These are phyloP conservation scores for Musca domestica DNA, from an alignment of 1,140 invertebrate genomes.

Conservation along the genomic window DNA sequence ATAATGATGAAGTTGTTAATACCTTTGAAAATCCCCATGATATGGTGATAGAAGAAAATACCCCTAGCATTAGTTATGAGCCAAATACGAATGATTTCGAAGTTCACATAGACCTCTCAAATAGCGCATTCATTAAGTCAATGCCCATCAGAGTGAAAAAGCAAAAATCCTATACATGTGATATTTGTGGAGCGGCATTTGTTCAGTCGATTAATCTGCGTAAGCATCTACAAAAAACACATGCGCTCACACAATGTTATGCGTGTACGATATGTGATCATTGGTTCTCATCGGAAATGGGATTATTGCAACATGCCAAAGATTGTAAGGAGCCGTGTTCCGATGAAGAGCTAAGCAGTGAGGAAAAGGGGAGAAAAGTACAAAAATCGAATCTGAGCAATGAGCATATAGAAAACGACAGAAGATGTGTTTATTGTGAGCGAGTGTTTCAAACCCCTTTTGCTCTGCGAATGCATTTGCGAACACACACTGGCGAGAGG, in stretches of 20 bases:
- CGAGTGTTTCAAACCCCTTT: conserved; percentile 31
- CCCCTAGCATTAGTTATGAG: neutral
- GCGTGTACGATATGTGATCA: conserved; percentile 30
- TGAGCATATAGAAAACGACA: neutral
- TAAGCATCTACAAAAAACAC: conserved; percentile 31
- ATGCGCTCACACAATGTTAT: conserved; percentile 14
- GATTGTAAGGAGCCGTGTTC: neutral
- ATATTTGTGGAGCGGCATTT: conserved; percentile 38
- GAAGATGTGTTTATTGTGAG: conserved; percentile 32
- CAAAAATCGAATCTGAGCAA: neutral
- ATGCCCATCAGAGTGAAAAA: no score
- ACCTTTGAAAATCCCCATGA: neutral
- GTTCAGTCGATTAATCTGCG: conserved; percentile 29
- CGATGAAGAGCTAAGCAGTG: neutral
- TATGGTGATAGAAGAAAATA: neutral
- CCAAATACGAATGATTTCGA: neutral
- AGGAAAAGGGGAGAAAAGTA: neutral
- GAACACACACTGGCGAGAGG: conserved; percentile 95
- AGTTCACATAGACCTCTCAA: no score
- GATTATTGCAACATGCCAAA: conserved; percentile 25
- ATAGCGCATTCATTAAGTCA: no score
- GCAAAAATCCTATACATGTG: conserved; percentile 25
- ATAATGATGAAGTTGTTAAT: neutral
- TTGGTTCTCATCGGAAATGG: conserved; percentile 26
- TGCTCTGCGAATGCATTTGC: conserved; percentile 67